These are phyloP conservation scores for Darevskia mixta DNA, from an alignment of 2,797 vertebrate genomes.

Conservation along the genomic window DNA sequence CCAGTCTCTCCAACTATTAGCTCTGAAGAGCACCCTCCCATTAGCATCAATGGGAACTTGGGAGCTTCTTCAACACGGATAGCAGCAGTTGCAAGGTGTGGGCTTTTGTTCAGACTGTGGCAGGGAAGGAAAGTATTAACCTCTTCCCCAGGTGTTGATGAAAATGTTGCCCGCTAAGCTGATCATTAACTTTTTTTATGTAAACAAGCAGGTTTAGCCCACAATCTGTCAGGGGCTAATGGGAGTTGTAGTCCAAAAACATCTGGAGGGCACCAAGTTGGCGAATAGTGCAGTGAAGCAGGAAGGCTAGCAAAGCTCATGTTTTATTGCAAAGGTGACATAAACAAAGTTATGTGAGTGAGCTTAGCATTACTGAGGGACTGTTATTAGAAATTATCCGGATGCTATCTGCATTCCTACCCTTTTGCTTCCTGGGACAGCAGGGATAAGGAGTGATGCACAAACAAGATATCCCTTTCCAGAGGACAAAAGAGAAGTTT, in stretches of 20 bases:
- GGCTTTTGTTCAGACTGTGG: background rate
- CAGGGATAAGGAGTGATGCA: slow-evolving; percentile 44
- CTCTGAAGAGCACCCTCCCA: background rate
- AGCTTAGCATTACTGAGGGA: slow-evolving; percentile 14
- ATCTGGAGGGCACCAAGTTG: too few relatives aligned
- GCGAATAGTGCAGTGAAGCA: too few relatives aligned
- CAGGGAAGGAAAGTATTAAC: background rate
- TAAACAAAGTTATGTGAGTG: slow-evolving; percentile 37
- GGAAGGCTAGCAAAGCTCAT: background rate
- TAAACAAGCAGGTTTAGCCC: too few relatives aligned
- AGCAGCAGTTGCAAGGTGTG: background rate
- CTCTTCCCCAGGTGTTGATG: background rate
- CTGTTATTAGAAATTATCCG: background rate
- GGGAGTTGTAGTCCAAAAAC: too few relatives aligned
- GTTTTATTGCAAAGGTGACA: slow-evolving; percentile 34
- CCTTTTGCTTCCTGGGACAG: slow-evolving; percentile 57
- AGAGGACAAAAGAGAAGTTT: slow-evolving; percentile 44
- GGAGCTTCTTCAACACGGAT: too few relatives aligned
- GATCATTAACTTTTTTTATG: background rate
- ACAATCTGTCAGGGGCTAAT: too few relatives aligned
- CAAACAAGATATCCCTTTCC: slow-evolving; percentile 40
- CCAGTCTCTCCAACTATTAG: background rate
- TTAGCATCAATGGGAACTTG: background rate
- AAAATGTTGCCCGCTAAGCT: background rate
- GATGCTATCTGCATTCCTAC: slow-evolving; percentile 64